These are phyloP conservation scores for Pseudomyrmex cubaensis DNA, from an alignment of 1,140 invertebrate genomes.

Conservation along the genomic window DNA sequence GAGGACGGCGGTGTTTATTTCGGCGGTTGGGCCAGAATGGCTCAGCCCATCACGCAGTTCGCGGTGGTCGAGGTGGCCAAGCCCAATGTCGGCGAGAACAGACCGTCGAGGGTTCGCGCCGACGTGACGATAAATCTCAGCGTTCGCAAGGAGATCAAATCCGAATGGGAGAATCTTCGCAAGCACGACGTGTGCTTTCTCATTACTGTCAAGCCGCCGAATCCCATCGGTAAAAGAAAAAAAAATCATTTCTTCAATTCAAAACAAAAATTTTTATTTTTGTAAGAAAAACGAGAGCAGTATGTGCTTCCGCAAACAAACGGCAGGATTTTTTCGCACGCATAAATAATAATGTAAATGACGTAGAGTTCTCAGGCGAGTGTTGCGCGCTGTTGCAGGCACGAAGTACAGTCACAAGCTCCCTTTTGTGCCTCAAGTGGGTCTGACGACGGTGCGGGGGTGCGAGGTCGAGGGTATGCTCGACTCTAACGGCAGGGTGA, in stretches of 20 bases:
- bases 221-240: constrained; percentile 89
- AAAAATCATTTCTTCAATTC: neutral
- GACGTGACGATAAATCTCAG: constrained; percentile 97
- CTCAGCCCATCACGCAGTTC: constrained; percentile 96
- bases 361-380: neutral
- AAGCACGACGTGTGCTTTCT: constrained; percentile 99
- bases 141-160: constrained; percentile 95
- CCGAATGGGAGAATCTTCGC: constrained; percentile 98
- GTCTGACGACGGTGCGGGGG: constrained; percentile 96
- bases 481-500: constrained; percentile 97
- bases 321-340: neutral
- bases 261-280: no score
- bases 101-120: constrained; percentile 96
- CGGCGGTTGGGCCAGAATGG: constrained; percentile 99
- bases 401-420: constrained; percentile 93
- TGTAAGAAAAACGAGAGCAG: no score
- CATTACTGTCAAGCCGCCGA: constrained; percentile 94
- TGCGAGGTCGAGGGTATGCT: constrained; percentile 99
- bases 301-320: neutral
- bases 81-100: constrained; percentile 96
- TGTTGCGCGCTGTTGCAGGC: constrained; percentile 82
- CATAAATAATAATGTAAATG: neutral
- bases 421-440: constrained; percentile 96
- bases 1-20: constrained; percentile 96
- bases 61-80: constrained; percentile 97